Conservation (phyloP, 2,797 vertebrate genomes). For the Lagorchestes hirsutus region DNA sequence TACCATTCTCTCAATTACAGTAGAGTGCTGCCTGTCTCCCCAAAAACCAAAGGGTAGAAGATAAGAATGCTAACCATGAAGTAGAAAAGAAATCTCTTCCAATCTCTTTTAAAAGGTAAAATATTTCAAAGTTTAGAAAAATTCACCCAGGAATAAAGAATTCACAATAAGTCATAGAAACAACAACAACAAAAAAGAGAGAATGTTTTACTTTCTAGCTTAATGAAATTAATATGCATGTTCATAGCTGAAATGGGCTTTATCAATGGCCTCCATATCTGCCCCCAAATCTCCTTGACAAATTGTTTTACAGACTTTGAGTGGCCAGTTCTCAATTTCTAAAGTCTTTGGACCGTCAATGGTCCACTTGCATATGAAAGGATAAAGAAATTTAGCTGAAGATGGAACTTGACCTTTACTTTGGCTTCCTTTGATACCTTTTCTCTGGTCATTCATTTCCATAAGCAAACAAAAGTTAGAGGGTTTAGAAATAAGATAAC, state of each 20-base stretch:
- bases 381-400: neutral
- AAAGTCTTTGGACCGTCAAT: neutral
- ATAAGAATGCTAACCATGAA: neutral
- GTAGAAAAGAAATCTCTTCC: neutral
- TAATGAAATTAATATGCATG: neutral
- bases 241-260: neutral
- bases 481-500: neutral
- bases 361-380: neutral
- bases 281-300: neutral
- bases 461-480: neutral
- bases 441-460: neutral
- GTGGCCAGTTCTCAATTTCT: neutral
- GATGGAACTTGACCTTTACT: neutral
- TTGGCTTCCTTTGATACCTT: neutral
- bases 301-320: neutral
- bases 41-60: neutral
- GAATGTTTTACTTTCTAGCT: neutral
- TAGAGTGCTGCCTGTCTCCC: neutral
- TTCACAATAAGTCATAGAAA: neutral
- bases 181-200: no score
- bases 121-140: neutral
- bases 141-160: neutral
- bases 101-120: neutral
- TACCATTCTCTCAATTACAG: neutral
- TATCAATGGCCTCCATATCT: neutral